These are phyloP conservation scores for Talpa occidentalis DNA, from an alignment of 2,113 vertebrate genomes.

Conservation along the genomic window DNA sequence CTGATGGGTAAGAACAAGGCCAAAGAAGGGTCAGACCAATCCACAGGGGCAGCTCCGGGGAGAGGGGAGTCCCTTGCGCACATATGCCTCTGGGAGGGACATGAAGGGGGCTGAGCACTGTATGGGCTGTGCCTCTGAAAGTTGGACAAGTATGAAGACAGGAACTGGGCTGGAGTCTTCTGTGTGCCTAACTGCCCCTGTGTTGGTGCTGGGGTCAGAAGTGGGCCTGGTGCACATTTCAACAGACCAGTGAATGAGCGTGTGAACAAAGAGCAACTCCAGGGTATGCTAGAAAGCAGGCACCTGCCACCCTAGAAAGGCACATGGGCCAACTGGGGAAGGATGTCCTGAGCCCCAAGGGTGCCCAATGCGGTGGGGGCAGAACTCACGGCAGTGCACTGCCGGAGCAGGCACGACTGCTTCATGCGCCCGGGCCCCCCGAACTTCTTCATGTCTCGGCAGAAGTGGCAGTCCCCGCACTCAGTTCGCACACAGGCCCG, in stretches of 20 bases:
- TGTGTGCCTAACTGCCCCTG: neutral
- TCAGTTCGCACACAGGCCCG: constrained; percentile 94
- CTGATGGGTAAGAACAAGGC: neutral
- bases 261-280: neutral
- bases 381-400: constrained; percentile 94
- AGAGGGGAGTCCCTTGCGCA: neutral
- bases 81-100: neutral
- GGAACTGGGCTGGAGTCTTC: neutral
- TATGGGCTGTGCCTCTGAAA: neutral
- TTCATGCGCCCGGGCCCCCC: constrained; percentile 96
- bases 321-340: neutral
- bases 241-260: neutral
- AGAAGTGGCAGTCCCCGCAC: constrained; percentile 97
- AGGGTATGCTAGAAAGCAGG: neutral
- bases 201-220: neutral
- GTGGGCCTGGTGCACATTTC: neutral
- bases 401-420: constrained; percentile 95
- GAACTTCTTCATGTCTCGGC: constrained; percentile 97
- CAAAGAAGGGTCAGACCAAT: neutral
- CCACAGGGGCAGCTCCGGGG: neutral
- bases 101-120: neutral
- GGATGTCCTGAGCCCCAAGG: neutral
- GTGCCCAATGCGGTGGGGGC: accelerated
- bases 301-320: neutral
- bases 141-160: neutral